Percentiles rank a stretch among this genome's conserved stretches.
Evolutionary conservation across 2,797 vertebrate genomes (phyloP).

Genomic region (Cyprinodon diabolis): DNA sequence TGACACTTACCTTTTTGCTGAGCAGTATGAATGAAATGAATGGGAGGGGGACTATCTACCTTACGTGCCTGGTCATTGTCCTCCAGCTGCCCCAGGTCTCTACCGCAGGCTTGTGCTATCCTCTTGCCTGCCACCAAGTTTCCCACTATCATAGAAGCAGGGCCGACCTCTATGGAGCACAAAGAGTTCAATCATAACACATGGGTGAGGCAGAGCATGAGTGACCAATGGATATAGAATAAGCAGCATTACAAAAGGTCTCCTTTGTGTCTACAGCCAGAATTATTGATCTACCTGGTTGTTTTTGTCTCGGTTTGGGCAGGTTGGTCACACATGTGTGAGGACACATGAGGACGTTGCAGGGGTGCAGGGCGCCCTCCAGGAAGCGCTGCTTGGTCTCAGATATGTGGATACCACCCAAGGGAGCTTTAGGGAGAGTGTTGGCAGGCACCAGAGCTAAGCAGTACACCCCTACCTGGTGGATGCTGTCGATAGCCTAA

Average conservation of each 20-base stretch:
- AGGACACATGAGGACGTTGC: constrained; percentile 95
- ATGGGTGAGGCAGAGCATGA: background rate
- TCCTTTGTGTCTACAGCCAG: background rate
- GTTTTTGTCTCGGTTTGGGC: constrained; percentile 94
- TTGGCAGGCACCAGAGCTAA: constrained; percentile 95
- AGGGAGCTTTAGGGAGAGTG: constrained; percentile 93
- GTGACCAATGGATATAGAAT: background rate
- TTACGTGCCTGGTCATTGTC: constrained; percentile 95
- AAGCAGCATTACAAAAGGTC: background rate
- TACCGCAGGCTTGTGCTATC: constrained; percentile 93
- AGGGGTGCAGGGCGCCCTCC: constrained; percentile 92
- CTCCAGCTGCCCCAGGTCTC: constrained; percentile 91
- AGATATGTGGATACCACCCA: constrained; percentile 94
- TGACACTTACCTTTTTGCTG: constrained; percentile 38
- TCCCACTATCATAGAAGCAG: constrained; percentile 97
- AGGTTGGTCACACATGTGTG: constrained; percentile 97
- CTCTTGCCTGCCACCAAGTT: constrained; percentile 95
- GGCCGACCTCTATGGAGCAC: constrained; percentile 87
- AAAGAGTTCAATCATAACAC: constrained; percentile 21
- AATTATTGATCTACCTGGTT: constrained; percentile 82
- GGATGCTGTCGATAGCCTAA: constrained; percentile 97
- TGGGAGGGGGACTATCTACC: constrained; percentile 72
- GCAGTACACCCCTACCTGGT: constrained; percentile 96
- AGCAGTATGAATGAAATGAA: constrained; percentile 59
- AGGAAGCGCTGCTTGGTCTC: constrained; percentile 96